Percentiles rank a stretch among this genome's conserved stretches.
Conservation (phyloP, 2,797 vertebrate genomes). For the Darevskia nairensis region DNA sequence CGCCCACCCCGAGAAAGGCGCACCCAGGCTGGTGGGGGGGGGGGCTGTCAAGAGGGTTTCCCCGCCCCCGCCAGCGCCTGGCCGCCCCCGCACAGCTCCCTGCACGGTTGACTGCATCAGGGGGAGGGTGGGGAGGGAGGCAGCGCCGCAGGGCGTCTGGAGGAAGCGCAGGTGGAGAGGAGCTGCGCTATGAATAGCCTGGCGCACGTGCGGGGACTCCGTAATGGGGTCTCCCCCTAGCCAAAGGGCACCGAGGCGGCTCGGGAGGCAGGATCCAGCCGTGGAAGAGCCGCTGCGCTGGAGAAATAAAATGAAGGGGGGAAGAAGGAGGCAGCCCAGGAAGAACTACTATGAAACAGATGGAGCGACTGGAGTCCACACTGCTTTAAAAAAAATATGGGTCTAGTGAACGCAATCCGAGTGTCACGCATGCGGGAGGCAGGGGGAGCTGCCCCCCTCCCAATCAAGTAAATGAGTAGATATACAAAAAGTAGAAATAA, state of each 20-base stretch:
- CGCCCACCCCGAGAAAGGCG: too few species aligned
- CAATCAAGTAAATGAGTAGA: too few species aligned
- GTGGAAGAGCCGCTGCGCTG: not conserved
- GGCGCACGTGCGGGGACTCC: constrained; percentile 1
- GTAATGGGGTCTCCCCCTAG: not conserved
- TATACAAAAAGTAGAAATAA: too few species aligned
- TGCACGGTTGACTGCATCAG: not conserved
- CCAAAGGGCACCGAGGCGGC: not conserved
- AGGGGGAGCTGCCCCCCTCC: too few species aligned
- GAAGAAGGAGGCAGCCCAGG: not conserved
- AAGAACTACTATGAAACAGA: not conserved
- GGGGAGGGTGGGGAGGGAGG: not conserved
- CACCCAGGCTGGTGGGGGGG: not conserved
- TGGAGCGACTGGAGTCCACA: too few species aligned
- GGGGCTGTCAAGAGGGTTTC: not conserved
- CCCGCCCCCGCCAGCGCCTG: not conserved
- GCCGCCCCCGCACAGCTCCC: not conserved
- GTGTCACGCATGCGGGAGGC: too few species aligned
- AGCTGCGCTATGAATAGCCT: not conserved
- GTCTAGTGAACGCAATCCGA: too few species aligned
- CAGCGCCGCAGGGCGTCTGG: not conserved
- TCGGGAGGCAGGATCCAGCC: not conserved
- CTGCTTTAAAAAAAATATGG: too few species aligned
- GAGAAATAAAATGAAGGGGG: not conserved
- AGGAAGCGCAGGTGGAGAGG: not conserved